A percentile compares a stretch with the other conserved stretches of the same genome.
These are phyloP conservation scores for Papilio protenor DNA, from an alignment of 2,888 invertebrate species.

Conservation along the genomic window DNA sequence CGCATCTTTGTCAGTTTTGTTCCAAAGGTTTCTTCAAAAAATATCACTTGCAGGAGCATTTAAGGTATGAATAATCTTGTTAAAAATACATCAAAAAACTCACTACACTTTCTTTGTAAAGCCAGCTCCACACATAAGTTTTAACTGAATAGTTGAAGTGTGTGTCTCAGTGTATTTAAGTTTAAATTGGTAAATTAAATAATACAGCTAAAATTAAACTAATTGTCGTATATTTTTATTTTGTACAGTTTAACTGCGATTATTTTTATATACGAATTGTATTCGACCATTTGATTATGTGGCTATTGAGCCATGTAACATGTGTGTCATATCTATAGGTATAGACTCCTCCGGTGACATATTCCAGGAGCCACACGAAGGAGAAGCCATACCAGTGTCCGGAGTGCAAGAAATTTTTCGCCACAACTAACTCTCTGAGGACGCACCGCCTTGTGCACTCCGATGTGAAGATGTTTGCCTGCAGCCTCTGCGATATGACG, in stretches of 20 bases:
- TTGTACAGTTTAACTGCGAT: not conserved
- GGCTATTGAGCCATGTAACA: not conserved
- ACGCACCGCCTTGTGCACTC: constrained; percentile 67
- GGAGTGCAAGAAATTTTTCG: constrained; percentile 68
- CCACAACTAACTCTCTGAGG: constrained; percentile 58
- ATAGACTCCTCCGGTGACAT: not conserved
- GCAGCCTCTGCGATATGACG: constrained; percentile 65
- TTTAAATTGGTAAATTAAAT: not conserved
- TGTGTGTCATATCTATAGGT: not conserved
- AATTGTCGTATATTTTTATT: not conserved
- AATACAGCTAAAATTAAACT: too few species aligned
- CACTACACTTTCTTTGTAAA: too few species aligned
- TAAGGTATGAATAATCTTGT: constrained; percentile 61
- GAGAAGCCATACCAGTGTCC: constrained; percentile 71
- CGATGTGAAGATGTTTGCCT: constrained; percentile 58
- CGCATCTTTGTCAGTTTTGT: constrained; percentile 76
- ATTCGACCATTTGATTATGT: not conserved
- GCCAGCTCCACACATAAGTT: too few species aligned
- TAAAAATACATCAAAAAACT: not conserved
- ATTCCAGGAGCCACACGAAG: constrained; percentile 72
- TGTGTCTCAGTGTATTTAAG: not conserved
- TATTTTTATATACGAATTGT: not conserved
- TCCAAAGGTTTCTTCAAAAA: constrained; percentile 79
- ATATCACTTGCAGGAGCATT: constrained; percentile 70
- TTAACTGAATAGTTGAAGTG: too few species aligned